A percentile compares a stretch with the other conserved stretches of the same genome.
phyloP scores from a whole-genome alignment of 2,797 vertebrate genomes.

The Nannoperca obscura region DNA sequence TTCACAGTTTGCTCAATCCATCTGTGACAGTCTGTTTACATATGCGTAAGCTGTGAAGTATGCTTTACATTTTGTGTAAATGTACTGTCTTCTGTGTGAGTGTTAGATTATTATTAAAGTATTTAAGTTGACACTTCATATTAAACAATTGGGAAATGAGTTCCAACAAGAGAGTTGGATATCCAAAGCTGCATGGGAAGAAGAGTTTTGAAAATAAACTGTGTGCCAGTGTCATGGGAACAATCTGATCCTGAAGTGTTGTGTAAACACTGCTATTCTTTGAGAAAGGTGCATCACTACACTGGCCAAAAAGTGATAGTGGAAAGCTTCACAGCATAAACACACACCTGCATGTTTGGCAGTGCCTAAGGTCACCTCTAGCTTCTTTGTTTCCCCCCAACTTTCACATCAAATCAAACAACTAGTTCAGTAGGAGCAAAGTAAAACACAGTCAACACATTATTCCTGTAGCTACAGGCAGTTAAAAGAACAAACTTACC shows the following conservation, averaged over 20 bases:
- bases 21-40: slow-evolving; percentile 4
- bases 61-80: slow-evolving; percentile 7
- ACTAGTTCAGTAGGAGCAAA: background rate
- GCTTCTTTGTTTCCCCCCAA: slow-evolving; percentile 31
- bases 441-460: background rate
- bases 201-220: slow-evolving; percentile 60
- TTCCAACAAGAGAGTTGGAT: background rate
- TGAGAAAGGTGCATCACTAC: background rate
- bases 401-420: slow-evolving; percentile 30
- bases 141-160: slow-evolving; percentile 7
- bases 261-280: slow-evolving; percentile 55
- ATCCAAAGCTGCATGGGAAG: slow-evolving; percentile 22
- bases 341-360: slow-evolving; percentile 41
- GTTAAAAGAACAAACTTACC: background rate
- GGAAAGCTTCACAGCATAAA: slow-evolving; percentile 29
- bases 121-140: slow-evolving; percentile 26
- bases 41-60: slow-evolving; percentile 21
- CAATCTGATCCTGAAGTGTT: slow-evolving; percentile 48
- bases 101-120: background rate
- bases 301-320: background rate
- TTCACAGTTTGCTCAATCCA: slow-evolving; percentile 22
- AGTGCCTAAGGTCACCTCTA: slow-evolving; percentile 16
- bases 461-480: background rate
- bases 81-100: slow-evolving; percentile 14
- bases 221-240: slow-evolving; percentile 20